Evolutionary conservation across 2,888 invertebrate genomes (phyloP).

Genomic region (Clostera curtula): DNA sequence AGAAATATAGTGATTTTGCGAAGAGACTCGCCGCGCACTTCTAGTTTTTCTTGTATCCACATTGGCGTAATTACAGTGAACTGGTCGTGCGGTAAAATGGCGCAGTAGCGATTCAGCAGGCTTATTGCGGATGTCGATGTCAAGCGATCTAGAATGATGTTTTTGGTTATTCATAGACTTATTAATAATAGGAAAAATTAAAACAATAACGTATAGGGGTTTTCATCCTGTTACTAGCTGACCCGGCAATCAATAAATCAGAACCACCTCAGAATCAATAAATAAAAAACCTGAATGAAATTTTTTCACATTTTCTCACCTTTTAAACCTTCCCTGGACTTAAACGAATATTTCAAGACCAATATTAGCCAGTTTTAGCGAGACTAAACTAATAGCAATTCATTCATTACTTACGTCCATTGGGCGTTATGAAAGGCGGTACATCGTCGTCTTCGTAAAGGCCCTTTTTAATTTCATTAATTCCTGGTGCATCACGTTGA

Average conservation of each 20-base stretch:
- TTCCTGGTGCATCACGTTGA: constrained; percentile 67
- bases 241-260: too few relatives aligned
- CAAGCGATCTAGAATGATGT: constrained; percentile 53
- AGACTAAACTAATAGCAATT: background rate
- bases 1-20: constrained; percentile 76
- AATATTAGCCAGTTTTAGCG: background rate
- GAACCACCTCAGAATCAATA: too few relatives aligned
- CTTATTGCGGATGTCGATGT: constrained; percentile 78
- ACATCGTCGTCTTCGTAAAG: constrained; percentile 71
- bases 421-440: constrained; percentile 60
- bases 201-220: too few relatives aligned
- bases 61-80: constrained; percentile 76
- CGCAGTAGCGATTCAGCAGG: constrained; percentile 87
- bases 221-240: too few relatives aligned
- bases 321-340: too few relatives aligned
- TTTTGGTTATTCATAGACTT: too few relatives aligned
- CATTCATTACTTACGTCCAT: constrained; percentile 42
- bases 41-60: constrained; percentile 44
- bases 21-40: background rate
- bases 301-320: too few relatives aligned
- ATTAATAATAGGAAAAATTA: too few relatives aligned
- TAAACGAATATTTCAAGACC: background rate
- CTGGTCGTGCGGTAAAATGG: constrained; percentile 83
- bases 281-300: too few relatives aligned
- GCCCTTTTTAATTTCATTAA: constrained; percentile 62